Percentiles rank a stretch among this genome's conserved stretches.
These are phyloP conservation scores for Drosophila pectinifera DNA, from an alignment of 1,140 invertebrate species.

Conservation along the genomic window DNA sequence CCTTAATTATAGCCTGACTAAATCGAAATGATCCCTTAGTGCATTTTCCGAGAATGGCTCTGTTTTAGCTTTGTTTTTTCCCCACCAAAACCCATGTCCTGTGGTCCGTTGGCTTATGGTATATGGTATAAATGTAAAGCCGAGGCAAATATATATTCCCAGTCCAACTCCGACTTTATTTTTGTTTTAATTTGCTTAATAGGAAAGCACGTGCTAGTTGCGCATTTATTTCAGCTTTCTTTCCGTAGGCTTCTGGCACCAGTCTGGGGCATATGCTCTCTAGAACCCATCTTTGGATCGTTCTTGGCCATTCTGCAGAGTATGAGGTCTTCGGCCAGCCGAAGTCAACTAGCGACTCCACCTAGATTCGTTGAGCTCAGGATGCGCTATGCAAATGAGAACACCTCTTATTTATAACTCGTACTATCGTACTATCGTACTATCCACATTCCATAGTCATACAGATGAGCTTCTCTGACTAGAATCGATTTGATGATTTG, in stretches of 20 bases:
- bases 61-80: constrained; percentile 3
- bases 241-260: constrained; percentile 33
- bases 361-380: constrained; percentile 33
- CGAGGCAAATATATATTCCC: too few relatives aligned
- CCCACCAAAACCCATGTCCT: background rate
- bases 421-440: constrained; percentile 51
- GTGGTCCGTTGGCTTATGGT: constrained; percentile 16
- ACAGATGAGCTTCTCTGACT: constrained; percentile 8
- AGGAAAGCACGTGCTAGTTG: constrained; percentile 57
- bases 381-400: constrained; percentile 43
- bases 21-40: background rate
- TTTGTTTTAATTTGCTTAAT: constrained; percentile 48
- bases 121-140: background rate
- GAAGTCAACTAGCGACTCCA: constrained; percentile 30
- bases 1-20: background rate
- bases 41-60: constrained; percentile 7
- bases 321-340: constrained; percentile 19
- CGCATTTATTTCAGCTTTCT: constrained; percentile 31
- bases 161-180: background rate
- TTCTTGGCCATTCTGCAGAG: constrained; percentile 4
- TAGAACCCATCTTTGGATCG: background rate
- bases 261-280: constrained; percentile 20
- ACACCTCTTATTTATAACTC: constrained; percentile 38
- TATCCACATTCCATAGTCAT: constrained; percentile 24
- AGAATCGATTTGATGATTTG: background rate